Percentiles rank a stretch among this genome's conserved stretches.
Evolutionary conservation across 2,888 invertebrate genomes (phyloP).

Genomic region (Julus scanicus): DNA sequence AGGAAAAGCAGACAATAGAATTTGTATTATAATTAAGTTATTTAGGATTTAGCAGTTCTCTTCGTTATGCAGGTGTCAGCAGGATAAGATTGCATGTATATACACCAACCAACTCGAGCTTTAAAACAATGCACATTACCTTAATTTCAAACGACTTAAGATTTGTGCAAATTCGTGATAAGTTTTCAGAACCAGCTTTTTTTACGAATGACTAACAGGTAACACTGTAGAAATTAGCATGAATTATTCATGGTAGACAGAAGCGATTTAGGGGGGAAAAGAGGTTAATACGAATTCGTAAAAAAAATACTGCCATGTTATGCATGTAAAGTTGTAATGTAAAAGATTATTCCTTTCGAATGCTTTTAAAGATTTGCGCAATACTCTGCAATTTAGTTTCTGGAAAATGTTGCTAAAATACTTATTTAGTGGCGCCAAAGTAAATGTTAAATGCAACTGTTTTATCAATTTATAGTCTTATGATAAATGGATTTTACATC

Average conservation of each 20-base stretch:
- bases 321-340: not conserved
- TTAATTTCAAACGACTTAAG: constrained; percentile 2
- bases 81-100: not conserved
- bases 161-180: not conserved
- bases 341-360: not conserved
- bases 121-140: not conserved
- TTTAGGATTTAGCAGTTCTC: constrained; percentile 1
- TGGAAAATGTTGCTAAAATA: too few relatives aligned
- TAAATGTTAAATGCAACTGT: too few relatives aligned
- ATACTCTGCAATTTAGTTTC: too few relatives aligned
- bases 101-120: not conserved
- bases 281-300: not conserved
- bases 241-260: not conserved
- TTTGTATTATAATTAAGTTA: not conserved
- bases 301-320: not conserved
- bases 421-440: too few relatives aligned
- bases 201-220: not conserved
- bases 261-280: not conserved
- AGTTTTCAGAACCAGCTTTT: too few relatives aligned
- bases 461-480: too few relatives aligned
- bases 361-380: not conserved
- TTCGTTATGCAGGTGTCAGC: constrained; percentile 17
- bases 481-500: too few relatives aligned
- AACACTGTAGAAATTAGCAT: not conserved
- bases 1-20: constrained; percentile 44